Conservation (phyloP, 2,888 invertebrate genomes). For the Platypus cylindrus region DNA sequence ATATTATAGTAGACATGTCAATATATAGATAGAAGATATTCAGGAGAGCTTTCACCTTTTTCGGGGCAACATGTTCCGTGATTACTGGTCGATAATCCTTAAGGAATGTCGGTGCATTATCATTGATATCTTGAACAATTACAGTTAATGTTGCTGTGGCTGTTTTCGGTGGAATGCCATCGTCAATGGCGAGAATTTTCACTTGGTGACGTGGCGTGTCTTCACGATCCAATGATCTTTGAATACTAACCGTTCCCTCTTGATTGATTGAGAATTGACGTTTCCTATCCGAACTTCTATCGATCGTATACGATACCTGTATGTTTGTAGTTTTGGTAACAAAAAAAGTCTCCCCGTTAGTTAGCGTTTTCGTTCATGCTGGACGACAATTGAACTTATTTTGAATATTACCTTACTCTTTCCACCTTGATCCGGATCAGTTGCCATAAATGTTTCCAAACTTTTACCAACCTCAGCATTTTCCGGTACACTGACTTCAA, state of each 20-base stretch:
- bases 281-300: conserved; percentile 82
- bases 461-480: conserved; percentile 84
- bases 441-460: conserved; percentile 87
- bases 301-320: conserved; percentile 69
- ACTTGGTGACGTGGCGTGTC: conserved; percentile 92
- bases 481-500: conserved; percentile 83
- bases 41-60: conserved; percentile 52
- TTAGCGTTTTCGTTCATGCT: too few species aligned
- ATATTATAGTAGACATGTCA: too few species aligned
- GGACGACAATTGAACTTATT: too few species aligned
- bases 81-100: conserved; percentile 77
- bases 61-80: conserved; percentile 83
- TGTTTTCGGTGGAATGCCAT: conserved; percentile 84
- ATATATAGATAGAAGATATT: too few species aligned
- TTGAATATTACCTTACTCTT: conserved; percentile 60
- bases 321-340: background rate
- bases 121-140: conserved; percentile 90
- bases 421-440: conserved; percentile 91
- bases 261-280: conserved; percentile 90
- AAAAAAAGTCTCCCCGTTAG: background rate
- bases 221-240: conserved; percentile 83
- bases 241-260: conserved; percentile 90
- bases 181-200: conserved; percentile 90
- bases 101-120: conserved; percentile 86
- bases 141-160: conserved; percentile 89